Evolutionary conservation across 2,888 invertebrate genomes (phyloP).

Genomic region (Exephanes ischioxanthus): DNA sequence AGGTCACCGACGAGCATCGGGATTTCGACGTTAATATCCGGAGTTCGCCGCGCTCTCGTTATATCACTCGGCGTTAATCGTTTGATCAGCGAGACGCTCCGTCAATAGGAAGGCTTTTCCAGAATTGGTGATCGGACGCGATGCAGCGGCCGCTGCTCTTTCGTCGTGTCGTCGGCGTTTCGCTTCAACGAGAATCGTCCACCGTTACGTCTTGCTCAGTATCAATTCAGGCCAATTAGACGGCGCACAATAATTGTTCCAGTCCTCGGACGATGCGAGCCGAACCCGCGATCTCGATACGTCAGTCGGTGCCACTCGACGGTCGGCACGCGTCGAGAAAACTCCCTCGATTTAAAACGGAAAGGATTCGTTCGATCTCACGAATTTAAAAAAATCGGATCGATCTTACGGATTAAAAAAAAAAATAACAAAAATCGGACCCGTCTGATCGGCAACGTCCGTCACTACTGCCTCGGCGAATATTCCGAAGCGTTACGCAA

Average conservation of each 20-base stretch:
- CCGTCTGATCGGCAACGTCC: too few relatives aligned
- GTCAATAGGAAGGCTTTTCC: not conserved
- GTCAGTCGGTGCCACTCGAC: not conserved
- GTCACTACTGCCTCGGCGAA: too few relatives aligned
- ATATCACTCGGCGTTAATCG: constrained; percentile 43
- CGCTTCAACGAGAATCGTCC: constrained; percentile 48
- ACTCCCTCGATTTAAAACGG: not conserved
- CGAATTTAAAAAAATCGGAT: too few relatives aligned
- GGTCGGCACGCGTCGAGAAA: not conserved
- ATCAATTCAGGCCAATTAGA: constrained; percentile 84
- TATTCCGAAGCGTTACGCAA: too few relatives aligned
- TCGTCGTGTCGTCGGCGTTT: constrained; percentile 48
- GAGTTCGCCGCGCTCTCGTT: constrained; percentile 23
- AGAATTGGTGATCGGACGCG: not conserved
- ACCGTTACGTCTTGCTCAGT: constrained; percentile 64
- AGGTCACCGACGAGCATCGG: not conserved
- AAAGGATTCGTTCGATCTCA: too few relatives aligned
- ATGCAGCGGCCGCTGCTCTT: constrained; percentile 23
- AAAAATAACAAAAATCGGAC: too few relatives aligned
- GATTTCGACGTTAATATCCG: constrained; percentile 24
- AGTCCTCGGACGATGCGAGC: constrained; percentile 69
- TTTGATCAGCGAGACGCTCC: constrained; percentile 46
- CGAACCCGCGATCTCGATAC: not conserved
- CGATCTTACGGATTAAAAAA: too few relatives aligned
- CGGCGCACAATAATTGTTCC: constrained; percentile 81